Conservation (phyloP, 2,888 invertebrate genomes). For the Idaea straminata region DNA sequence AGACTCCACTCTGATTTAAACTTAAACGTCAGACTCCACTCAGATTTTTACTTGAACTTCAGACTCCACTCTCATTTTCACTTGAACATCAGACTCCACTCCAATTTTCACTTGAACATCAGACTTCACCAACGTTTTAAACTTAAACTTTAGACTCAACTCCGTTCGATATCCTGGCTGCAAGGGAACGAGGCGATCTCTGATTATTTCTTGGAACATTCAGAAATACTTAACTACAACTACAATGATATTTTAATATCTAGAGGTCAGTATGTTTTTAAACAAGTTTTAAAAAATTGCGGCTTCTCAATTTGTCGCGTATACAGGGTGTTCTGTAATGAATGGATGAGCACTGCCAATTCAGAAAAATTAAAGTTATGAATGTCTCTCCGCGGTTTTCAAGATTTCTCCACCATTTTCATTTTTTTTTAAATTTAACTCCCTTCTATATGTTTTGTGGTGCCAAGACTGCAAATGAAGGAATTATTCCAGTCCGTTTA, state of each 20-base stretch:
- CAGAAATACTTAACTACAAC: constrained; percentile 64
- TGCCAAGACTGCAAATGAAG: no score
- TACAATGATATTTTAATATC: constrained; percentile 64
- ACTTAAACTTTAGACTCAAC: constrained; percentile 54
- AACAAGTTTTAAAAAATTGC: not conserved
- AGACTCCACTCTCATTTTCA: not conserved
- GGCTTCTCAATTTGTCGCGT: no score
- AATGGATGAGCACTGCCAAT: no score
- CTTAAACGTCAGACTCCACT: no score
- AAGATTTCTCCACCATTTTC: no score
- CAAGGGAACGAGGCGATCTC: constrained; percentile 69
- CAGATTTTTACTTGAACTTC: not conserved
- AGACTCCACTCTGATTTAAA: no score
- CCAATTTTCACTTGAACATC: not conserved
- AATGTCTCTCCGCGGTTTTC: no score
- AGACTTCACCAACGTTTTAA: not conserved
- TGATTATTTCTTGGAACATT: constrained; percentile 67
- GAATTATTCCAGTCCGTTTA: no score
- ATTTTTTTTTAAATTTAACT: no score
- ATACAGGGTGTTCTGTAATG: no score
- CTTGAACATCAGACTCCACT: not conserved
- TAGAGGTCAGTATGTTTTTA: constrained; percentile 44
- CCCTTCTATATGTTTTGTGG: no score
- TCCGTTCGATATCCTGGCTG: constrained; percentile 67
- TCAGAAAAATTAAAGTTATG: no score